Percentiles rank a stretch among this genome's conserved stretches.
These are phyloP conservation scores for Manis javanica DNA, from an alignment of 2,797 vertebrate species.

Conservation along the genomic window DNA sequence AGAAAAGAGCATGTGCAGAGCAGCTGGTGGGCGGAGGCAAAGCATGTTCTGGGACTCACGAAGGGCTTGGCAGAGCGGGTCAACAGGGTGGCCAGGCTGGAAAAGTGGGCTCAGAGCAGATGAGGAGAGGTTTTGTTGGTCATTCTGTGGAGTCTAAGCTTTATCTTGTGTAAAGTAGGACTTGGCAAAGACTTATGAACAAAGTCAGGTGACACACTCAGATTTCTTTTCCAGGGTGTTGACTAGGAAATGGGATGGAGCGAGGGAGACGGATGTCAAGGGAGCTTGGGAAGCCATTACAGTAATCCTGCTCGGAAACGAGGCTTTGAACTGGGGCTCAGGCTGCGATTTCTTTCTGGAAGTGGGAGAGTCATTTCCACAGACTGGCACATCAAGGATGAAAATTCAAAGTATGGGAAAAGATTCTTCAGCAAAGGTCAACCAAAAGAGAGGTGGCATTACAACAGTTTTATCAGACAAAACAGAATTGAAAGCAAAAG, in stretches of 20 bases:
- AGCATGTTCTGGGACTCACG: neutral
- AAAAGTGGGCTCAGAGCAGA: neutral
- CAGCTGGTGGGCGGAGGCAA: neutral
- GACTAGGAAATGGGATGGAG: neutral
- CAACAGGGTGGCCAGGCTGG: neutral
- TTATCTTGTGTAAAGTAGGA: neutral
- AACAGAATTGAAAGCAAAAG: slow-evolving; percentile 4
- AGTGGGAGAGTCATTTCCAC: neutral
- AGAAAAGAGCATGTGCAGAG: neutral
- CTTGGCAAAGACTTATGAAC: neutral
- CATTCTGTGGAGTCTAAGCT: neutral
- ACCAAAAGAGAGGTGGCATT: neutral
- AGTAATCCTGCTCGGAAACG: neutral
- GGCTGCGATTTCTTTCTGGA: neutral
- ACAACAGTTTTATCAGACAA: neutral
- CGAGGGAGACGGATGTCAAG: neutral
- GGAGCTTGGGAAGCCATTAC: neutral
- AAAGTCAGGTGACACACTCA: neutral
- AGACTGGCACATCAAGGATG: neutral
- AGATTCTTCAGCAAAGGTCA: neutral
- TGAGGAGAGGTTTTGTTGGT: neutral
- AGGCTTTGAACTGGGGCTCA: neutral
- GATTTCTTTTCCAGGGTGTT: neutral
- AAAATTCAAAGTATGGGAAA: neutral
- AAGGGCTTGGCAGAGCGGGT: neutral